Conservation (phyloP, 2,888 invertebrate genomes). For the Tineola bisselliella region DNA sequence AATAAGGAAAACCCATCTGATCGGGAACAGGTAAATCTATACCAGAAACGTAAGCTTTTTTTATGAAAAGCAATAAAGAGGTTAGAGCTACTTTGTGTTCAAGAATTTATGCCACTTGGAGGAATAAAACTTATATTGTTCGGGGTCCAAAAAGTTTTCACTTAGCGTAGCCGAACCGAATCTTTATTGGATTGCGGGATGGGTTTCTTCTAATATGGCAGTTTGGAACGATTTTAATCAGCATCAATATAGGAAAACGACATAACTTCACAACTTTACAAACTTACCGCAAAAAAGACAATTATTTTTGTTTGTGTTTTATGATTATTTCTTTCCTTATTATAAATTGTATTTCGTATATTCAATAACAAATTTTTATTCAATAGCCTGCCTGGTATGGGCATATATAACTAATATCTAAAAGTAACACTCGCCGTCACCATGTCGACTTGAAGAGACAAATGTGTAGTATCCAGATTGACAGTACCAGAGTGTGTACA, state of each 20-base stretch:
- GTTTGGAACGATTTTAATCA: conserved; percentile 18
- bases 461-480: no score
- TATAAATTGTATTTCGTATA: no score
- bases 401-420: no score
- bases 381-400: no score
- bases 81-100: conserved; percentile 65
- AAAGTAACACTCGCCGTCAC: no score
- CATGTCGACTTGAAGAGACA: no score
- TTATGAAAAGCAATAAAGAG: conserved; percentile 67
- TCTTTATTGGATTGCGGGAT: conserved; percentile 59
- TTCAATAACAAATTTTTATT: no score
- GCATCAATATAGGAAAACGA: conserved; percentile 3
- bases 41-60: conserved; percentile 49
- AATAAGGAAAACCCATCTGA: conserved; percentile 34
- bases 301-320: neutral
- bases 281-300: neutral
- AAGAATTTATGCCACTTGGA: conserved; percentile 63
- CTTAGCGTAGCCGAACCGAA: conserved; percentile 57
- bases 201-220: conserved; percentile 46
- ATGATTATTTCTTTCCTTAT: neutral
- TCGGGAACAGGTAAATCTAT: conserved; percentile 47
- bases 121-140: conserved; percentile 66
- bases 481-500: no score
- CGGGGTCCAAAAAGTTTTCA: conserved; percentile 60
- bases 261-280: neutral